These are phyloP conservation scores for Eulithis prunata DNA, from an alignment of 2,888 invertebrate species.

Conservation along the genomic window DNA sequence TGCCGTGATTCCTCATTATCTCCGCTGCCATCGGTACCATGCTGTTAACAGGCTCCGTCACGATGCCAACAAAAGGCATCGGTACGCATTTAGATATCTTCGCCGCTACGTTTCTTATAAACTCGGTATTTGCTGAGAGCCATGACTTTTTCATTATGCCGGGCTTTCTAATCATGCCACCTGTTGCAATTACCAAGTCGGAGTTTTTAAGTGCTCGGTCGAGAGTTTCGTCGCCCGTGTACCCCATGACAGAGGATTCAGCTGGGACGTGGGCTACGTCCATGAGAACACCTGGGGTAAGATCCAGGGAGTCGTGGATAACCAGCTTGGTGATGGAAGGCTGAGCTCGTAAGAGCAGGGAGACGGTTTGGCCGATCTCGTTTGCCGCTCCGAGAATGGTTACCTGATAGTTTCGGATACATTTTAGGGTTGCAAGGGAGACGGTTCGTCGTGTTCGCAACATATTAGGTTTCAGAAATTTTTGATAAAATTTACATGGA, in stretches of 20 bases:
- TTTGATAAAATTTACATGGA: conserved; percentile 1
- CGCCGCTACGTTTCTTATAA: conserved; percentile 61
- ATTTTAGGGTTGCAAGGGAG: conserved; percentile 21
- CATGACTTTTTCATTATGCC: conserved; percentile 85
- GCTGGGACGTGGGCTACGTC: conserved; percentile 79
- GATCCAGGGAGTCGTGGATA: conserved; percentile 78
- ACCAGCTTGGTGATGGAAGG: conserved; percentile 83
- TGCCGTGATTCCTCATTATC: conserved; percentile 61
- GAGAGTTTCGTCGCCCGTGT: conserved; percentile 58
- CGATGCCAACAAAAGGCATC: conserved; percentile 71
- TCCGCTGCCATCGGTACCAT: conserved; percentile 76
- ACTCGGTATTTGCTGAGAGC: conserved; percentile 77
- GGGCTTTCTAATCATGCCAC: conserved; percentile 85
- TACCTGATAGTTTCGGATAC: conserved; percentile 57
- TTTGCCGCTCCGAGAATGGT: conserved; percentile 73
- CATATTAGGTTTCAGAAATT: conserved; percentile 34
- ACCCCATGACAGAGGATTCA: conserved; percentile 59
- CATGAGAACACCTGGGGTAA: conserved; percentile 68
- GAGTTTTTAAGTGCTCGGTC: conserved; percentile 76
- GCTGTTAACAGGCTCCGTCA: conserved; percentile 75
- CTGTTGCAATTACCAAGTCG: conserved; percentile 87
- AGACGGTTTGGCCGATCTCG: conserved; percentile 81
- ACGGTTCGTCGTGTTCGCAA: conserved; percentile 38
- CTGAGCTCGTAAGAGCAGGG: conserved; percentile 84
- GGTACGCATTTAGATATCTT: conserved; percentile 59